These are phyloP conservation scores for Anoplopoma fimbria DNA, from an alignment of 2,113 vertebrate species.

Conservation along the genomic window DNA sequence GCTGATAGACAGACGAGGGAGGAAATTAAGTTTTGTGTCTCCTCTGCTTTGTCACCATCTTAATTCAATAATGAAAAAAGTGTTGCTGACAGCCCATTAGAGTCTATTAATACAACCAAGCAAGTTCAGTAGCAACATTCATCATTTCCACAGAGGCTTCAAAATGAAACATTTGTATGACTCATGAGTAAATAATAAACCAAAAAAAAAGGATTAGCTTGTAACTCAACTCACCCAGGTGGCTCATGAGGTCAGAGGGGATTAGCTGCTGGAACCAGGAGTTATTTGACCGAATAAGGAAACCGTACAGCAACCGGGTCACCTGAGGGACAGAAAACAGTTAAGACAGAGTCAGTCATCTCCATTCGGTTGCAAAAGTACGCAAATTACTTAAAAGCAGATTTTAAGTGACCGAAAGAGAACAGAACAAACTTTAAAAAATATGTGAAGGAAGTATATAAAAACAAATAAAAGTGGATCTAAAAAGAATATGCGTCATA, in stretches of 20 bases:
- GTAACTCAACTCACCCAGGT: constrained; percentile 81
- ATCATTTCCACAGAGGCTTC: too few relatives aligned
- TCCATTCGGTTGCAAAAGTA: background rate
- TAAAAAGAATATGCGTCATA: too few relatives aligned
- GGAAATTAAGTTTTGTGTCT: background rate
- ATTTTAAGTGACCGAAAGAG: background rate
- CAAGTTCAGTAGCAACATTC: background rate
- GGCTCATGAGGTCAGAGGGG: constrained; percentile 77
- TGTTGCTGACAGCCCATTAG: background rate
- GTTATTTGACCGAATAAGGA: constrained; percentile 91
- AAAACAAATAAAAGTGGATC: background rate
- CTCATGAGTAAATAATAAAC: background rate
- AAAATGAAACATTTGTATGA: background rate
- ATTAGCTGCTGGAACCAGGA: constrained; percentile 92
- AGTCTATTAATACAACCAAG: background rate
- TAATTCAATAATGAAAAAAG: too few relatives aligned
- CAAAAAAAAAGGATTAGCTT: background rate
- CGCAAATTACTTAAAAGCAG: background rate
- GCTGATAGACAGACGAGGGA: constrained; percentile 70
- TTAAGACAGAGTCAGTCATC: background rate
- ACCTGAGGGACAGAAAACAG: constrained; percentile 82
- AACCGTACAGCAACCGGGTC: constrained; percentile 89
- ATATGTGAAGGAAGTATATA: background rate
- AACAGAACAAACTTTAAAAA: background rate
- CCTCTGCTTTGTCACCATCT: background rate